Evolutionary conservation across 2,888 invertebrate genomes (phyloP), one percentile per base, ranked within the genome.

Genomic region (Mythimna vitellina): DNA sequence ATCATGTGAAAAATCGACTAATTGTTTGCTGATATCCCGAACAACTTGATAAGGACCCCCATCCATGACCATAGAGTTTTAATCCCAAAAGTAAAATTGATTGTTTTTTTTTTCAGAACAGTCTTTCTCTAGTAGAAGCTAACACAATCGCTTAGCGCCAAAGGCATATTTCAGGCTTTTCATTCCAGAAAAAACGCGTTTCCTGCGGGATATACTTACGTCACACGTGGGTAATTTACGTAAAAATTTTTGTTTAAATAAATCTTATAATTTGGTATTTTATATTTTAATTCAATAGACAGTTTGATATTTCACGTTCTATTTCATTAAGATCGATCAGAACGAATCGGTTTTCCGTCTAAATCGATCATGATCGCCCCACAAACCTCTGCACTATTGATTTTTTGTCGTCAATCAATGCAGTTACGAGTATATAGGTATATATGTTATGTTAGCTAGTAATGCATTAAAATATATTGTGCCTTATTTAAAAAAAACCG

Each of bases 261-360:
- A 74, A 54, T 57, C 20, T 57, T 32, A 60, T 70, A 63, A 73
- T 66, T 80, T 25, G 5, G 10, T 70, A 69, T 83, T 83, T 78
- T 70, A 69, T 83, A 80, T 78, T 64, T 75, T 78, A 69, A 78
- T 79, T 70, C 60, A 60, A 69, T 63, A 38, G 29, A 61, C n/a
- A 64, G 38, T 58, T 46, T 38, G 35, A 73, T 73, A 71, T 84
- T 81, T 73, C 65, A 84, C 80, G 80, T 77, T 84, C 76, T 77
- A 67, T 82, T 84, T 82, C 22, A 63, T 80, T 67, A 32, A 53
- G 22, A 63, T 62, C 46, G 25, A 62, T 74, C 53, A 66, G 60
- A 84, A 82, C 67, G 22, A 83, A 84, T 80, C 71, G 71, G 72
- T 82, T 73, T 80, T 70, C 29, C 17, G 61, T 74, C 6, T 22